phyloP scores from a whole-genome alignment of 2,888 invertebrate species.

The Baccha elongata region DNA sequence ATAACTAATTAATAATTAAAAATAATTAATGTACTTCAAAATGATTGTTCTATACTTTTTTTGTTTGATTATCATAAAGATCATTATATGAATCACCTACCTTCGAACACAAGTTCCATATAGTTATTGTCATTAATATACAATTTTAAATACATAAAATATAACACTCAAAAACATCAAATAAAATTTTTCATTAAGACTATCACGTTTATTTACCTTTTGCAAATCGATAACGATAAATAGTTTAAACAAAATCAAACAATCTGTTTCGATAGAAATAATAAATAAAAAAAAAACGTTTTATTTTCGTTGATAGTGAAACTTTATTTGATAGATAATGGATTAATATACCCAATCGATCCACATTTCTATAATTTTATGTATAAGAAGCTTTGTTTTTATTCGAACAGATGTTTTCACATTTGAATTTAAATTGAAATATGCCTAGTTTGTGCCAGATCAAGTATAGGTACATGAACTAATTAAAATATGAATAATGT shows the following conservation, averaged over 20 bases:
- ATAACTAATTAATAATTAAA: too few relatives aligned
- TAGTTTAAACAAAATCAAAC: constrained; percentile 10
- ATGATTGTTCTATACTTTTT: too few relatives aligned
- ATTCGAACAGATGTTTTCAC: constrained; percentile 22
- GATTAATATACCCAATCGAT: constrained; percentile 1
- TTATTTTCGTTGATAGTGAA: constrained; percentile 10
- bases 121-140: neutral
- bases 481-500: too few relatives aligned
- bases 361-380: constrained; percentile 1
- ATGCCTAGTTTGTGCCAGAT: constrained; percentile 10
- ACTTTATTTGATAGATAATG: constrained; percentile 18
- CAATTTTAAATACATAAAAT: neutral
- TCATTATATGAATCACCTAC: neutral
- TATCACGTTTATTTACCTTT: constrained; percentile 15
- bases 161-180: neutral
- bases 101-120: neutral
- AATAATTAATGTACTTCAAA: too few relatives aligned
- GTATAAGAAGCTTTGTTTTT: too few relatives aligned
- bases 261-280: neutral
- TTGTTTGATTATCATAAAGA: too few relatives aligned
- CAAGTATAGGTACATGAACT: neutral
- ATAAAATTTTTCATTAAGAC: neutral
- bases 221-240: constrained; percentile 3
- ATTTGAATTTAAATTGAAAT: neutral
- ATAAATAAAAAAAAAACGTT: neutral